Percentiles rank a stretch among this genome's conserved stretches.
phyloP scores from a whole-genome alignment of 1,140 invertebrate genomes.

The Drosophila sproati region DNA sequence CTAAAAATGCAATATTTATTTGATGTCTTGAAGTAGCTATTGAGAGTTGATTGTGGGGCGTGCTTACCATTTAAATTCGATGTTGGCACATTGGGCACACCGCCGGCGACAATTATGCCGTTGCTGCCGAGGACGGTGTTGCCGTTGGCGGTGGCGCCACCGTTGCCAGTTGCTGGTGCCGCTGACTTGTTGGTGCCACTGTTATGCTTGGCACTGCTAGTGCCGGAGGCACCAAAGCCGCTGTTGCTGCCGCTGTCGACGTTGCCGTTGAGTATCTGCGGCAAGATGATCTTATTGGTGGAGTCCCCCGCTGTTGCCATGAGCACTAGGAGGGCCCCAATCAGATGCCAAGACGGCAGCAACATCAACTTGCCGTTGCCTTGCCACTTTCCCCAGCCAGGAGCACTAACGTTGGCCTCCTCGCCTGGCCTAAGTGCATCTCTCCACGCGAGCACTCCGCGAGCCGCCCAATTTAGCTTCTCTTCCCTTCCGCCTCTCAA shows the following conservation, averaged over 20 bases:
- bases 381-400: conserved; percentile 51
- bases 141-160: conserved; percentile 44
- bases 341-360: conserved; percentile 80
- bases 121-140: conserved; percentile 73
- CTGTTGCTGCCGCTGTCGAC: conserved; percentile 27
- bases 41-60: no score
- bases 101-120: conserved; percentile 74
- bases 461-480: conserved; percentile 19
- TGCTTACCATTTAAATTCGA: conserved; percentile 83
- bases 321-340: conserved; percentile 84
- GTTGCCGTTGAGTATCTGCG: conserved; percentile 68
- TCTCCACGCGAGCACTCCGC: conserved; percentile 19
- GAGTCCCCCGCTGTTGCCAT: conserved; percentile 83
- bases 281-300: conserved; percentile 80
- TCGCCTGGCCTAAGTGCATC: conserved; percentile 72
- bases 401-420: conserved; percentile 59
- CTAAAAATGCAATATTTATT: no score
- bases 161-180: conserved; percentile 17
- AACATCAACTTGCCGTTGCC: conserved; percentile 84
- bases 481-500: conserved; percentile 7
- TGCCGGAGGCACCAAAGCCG: conserved; percentile 21
- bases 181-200: conserved; percentile 50
- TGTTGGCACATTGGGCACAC: conserved; percentile 69
- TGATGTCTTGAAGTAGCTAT: no score
- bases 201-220: conserved; percentile 42